Conservation (phyloP, 2,113 vertebrate species). For the Mesitornis unicolor region DNA sequence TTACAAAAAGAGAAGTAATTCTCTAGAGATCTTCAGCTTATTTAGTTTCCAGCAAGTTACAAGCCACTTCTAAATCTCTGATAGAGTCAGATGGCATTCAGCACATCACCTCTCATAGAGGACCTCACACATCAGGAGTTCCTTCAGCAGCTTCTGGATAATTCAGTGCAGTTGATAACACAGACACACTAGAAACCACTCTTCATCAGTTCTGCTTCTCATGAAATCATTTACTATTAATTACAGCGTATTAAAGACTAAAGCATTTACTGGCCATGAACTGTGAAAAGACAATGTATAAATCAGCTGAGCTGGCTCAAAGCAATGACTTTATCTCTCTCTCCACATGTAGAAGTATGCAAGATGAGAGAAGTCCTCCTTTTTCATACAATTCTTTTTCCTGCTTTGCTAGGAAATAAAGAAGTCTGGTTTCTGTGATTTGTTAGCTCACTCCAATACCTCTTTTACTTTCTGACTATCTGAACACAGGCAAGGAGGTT, state of each 20-base stretch:
- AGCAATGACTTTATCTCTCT: background rate
- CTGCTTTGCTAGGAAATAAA: background rate
- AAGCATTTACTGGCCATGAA: background rate
- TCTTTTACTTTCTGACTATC: background rate
- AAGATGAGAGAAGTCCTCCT: background rate
- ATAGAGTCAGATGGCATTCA: background rate
- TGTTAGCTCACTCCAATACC: background rate
- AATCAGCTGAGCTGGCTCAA: background rate
- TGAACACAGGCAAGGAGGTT: background rate
- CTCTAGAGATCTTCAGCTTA: background rate
- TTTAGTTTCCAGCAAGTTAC: background rate
- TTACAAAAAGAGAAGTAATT: background rate
- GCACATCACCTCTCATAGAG: background rate
- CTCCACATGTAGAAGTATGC: background rate
- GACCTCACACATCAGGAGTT: background rate
- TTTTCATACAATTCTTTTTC: background rate
- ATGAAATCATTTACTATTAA: background rate
- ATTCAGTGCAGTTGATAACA: background rate
- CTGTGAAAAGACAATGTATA: background rate
- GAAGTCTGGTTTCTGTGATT: background rate
- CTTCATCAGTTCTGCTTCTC: background rate
- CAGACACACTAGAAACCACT: background rate
- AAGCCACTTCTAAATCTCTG: background rate
- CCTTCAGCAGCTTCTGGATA: background rate
- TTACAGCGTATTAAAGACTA: background rate